Percentiles rank a stretch among this genome's conserved stretches.
These are phyloP conservation scores for Anthopleura sola DNA, from an alignment of 64 coral and sea anemone genomes.

Conservation along the genomic window DNA sequence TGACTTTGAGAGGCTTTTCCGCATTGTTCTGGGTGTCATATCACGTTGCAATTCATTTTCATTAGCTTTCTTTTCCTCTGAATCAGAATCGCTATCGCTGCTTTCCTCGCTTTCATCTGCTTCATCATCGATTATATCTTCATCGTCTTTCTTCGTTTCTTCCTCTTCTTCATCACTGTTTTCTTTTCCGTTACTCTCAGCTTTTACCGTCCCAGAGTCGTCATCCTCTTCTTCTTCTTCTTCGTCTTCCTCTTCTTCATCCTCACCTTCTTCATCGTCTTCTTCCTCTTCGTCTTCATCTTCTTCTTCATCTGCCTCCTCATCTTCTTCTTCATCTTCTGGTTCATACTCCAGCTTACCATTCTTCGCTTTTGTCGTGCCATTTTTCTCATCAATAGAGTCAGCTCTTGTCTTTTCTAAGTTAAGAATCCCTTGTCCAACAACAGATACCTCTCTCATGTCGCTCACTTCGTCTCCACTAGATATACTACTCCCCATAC, in stretches of 20 bases:
- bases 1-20: slow-evolving; percentile 95
- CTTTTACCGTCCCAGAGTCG: neutral
- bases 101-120: slow-evolving; percentile 50
- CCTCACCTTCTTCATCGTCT: slow-evolving; percentile 3
- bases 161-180: slow-evolving; percentile 45
- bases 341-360: slow-evolving; percentile 61
- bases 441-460: slow-evolving; percentile 65
- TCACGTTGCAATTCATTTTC: slow-evolving; percentile 27
- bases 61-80: slow-evolving; percentile 29
- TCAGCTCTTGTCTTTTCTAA: slow-evolving; percentile 1
- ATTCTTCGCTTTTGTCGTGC: neutral
- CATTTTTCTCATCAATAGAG: slow-evolving; percentile 8
- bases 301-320: slow-evolving; percentile 17
- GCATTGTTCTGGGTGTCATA: slow-evolving; percentile 79
- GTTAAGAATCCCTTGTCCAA: slow-evolving; percentile 63
- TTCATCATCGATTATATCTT: slow-evolving; percentile 28
- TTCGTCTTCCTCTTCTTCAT: slow-evolving; percentile 23
- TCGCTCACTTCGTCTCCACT: slow-evolving; percentile 16
- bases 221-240: slow-evolving; percentile 28
- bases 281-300: slow-evolving; percentile 18
- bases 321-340: slow-evolving; percentile 65
- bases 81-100: slow-evolving; percentile 66
- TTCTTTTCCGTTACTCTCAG: slow-evolving; percentile 6
- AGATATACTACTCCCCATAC: slow-evolving; percentile 59
- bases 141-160: slow-evolving; percentile 29